Evolutionary conservation across 2,113 vertebrate species (phyloP).

Genomic region (Eudorcas thomsonii): DNA sequence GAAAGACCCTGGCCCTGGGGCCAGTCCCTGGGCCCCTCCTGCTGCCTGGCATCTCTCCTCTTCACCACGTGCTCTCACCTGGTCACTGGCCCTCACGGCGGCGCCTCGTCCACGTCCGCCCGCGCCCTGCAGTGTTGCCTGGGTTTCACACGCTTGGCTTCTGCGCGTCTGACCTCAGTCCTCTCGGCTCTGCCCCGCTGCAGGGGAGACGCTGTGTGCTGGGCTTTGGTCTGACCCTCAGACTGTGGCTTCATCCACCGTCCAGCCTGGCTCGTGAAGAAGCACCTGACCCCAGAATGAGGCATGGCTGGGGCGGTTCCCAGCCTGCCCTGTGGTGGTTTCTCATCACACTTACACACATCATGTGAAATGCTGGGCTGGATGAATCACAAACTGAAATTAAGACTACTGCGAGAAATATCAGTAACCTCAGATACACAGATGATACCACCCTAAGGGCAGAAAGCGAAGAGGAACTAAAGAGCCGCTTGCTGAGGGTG

Average conservation of each 20-base stretch:
- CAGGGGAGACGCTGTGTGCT: neutral
- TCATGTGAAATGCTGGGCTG: neutral
- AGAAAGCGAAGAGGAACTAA: neutral
- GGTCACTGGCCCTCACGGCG: accelerated
- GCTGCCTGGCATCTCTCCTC: neutral
- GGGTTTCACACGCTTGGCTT: neutral
- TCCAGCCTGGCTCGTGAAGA: neutral
- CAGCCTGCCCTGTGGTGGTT: neutral
- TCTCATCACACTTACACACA: neutral
- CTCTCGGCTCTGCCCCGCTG: neutral
- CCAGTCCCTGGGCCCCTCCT: neutral
- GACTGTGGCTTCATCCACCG: accelerated
- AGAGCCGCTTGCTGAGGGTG: neutral
- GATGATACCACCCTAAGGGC: neutral
- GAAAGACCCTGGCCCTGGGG: neutral
- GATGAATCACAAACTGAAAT: neutral
- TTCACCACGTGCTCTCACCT: neutral
- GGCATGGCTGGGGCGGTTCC: accelerated
- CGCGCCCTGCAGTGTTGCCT: accelerated
- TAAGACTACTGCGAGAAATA: neutral
- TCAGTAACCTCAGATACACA: neutral
- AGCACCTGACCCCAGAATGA: neutral
- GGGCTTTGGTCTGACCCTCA: neutral
- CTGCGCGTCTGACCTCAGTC: neutral
- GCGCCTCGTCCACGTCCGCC: accelerated